phyloP scores from a whole-genome alignment of 2,888 invertebrate genomes.

The Helleia helle region DNA sequence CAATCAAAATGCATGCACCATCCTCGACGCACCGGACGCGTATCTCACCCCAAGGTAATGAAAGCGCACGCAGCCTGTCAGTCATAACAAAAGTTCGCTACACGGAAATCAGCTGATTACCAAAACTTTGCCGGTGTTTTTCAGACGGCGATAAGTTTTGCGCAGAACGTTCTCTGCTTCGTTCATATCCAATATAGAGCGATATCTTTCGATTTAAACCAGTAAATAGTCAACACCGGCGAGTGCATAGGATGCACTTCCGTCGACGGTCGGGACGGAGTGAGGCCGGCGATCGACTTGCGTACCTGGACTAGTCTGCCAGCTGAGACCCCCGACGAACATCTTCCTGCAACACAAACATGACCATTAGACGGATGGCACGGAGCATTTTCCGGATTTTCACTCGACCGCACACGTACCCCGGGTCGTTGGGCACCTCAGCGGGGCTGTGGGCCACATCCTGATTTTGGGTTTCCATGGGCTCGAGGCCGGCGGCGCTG shows the following conservation, averaged over 20 bases:
- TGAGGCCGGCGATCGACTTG: constrained; percentile 50
- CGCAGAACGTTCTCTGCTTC: constrained; percentile 40
- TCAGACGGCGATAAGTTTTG: constrained; percentile 38
- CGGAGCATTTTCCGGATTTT: constrained; percentile 24
- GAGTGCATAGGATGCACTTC: constrained; percentile 50
- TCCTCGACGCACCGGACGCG: background rate
- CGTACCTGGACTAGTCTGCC: constrained; percentile 99
- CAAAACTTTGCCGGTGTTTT: constrained; percentile 67
- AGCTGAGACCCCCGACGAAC: constrained; percentile 99
- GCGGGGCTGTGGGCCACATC: constrained; percentile 88
- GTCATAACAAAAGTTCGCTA: constrained; percentile 36
- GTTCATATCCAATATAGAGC: constrained; percentile 28
- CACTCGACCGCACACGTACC: constrained; percentile 74
- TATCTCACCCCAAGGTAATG: constrained; percentile 29
- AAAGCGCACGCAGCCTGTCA: constrained; percentile 33
- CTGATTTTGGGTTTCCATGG: constrained; percentile 85
- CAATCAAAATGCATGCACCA: constrained; percentile 29
- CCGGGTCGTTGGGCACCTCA: constrained; percentile 95
- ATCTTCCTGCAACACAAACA: constrained; percentile 95
- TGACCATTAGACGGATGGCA: constrained; percentile 46
- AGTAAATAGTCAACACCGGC: constrained; percentile 38
- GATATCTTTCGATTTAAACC: constrained; percentile 34
- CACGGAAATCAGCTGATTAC: constrained; percentile 66
- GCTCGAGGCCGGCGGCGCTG: constrained; percentile 57
- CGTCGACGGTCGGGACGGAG: constrained; percentile 38